phyloP scores from a whole-genome alignment of 1,140 invertebrate genomes.

The Neotoxoptera formosana region DNA sequence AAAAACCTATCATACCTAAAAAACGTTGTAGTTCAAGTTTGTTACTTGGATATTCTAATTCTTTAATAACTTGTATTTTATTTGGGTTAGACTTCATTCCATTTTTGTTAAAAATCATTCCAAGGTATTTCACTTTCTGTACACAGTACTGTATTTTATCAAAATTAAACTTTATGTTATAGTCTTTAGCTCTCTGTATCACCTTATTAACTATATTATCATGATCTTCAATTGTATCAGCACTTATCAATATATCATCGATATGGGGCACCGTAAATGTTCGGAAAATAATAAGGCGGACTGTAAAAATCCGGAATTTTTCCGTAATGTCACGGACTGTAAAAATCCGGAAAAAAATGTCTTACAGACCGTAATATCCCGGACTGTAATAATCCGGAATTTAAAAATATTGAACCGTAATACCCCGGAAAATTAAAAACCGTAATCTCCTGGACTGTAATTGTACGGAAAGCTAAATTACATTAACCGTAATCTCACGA shows the following conservation, averaged over 20 bases:
- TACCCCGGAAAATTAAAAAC: too few species aligned
- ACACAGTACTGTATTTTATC: conserved; percentile 64
- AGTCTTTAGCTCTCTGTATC: conserved; percentile 62
- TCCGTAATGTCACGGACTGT: too few species aligned
- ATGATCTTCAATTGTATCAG: conserved; percentile 59
- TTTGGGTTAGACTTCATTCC: conserved; percentile 63
- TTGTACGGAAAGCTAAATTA: too few species aligned
- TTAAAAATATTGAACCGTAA: too few species aligned
- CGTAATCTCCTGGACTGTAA: too few species aligned
- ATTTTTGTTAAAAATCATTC: conserved; percentile 61
- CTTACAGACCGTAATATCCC: too few species aligned
- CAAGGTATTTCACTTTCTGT: conserved; percentile 63
- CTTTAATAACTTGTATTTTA: conserved; percentile 63
- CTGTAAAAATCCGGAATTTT: too few species aligned
- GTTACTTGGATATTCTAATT: conserved; percentile 62
- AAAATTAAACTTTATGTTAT: conserved; percentile 64
- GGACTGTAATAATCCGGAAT: too few species aligned
- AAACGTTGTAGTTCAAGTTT: conserved; percentile 62
- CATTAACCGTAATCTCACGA: too few species aligned
- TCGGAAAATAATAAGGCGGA: too few species aligned
- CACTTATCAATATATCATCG: conserved; percentile 63
- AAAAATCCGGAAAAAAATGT: too few species aligned
- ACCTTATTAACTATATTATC: conserved; percentile 61
- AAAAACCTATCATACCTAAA: conserved; percentile 64
- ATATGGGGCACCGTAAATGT: too few species aligned